These are phyloP conservation scores for Ectemnius cavifrons DNA, from an alignment of 2,888 invertebrate species.

Conservation along the genomic window DNA sequence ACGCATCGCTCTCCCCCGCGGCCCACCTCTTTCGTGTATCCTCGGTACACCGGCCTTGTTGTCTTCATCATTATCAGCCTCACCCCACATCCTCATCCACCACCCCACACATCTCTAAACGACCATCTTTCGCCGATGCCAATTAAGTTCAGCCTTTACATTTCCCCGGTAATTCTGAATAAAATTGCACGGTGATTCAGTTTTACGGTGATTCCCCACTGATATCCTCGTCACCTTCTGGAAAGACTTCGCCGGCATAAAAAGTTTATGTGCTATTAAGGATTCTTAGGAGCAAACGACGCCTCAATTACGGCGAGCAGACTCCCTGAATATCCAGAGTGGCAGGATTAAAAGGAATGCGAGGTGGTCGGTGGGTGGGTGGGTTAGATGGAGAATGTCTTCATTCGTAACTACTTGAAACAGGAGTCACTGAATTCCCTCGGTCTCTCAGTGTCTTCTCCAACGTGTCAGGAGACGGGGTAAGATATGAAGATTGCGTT, in stretches of 20 bases:
- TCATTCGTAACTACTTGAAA: too few relatives aligned
- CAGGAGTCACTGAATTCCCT: neutral
- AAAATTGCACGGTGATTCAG: too few relatives aligned
- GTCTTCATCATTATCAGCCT: conserved; percentile 35
- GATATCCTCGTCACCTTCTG: too few relatives aligned
- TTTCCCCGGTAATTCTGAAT: too few relatives aligned
- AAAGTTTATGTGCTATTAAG: neutral
- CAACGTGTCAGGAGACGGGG: neutral
- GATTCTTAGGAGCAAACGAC: conserved; percentile 4
- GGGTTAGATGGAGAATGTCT: too few relatives aligned
- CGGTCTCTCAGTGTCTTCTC: neutral
- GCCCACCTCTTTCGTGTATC: conserved; percentile 60
- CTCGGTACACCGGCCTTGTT: conserved; percentile 25
- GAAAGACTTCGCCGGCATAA: too few relatives aligned
- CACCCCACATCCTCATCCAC: neutral
- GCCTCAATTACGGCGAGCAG: conserved; percentile 2
- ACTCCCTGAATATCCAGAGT: neutral
- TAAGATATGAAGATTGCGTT: neutral
- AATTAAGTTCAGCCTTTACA: too few relatives aligned
- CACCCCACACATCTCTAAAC: neutral
- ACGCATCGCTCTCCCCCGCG: conserved; percentile 31
- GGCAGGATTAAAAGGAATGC: conserved; percentile 14
- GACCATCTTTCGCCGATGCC: too few relatives aligned
- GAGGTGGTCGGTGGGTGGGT: too few relatives aligned
- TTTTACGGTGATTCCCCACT: too few relatives aligned